Evolutionary conservation across 2,888 invertebrate genomes (phyloP), one percentile per base, ranked within the genome.

Genomic region (Aleiodes testaceus): DNA sequence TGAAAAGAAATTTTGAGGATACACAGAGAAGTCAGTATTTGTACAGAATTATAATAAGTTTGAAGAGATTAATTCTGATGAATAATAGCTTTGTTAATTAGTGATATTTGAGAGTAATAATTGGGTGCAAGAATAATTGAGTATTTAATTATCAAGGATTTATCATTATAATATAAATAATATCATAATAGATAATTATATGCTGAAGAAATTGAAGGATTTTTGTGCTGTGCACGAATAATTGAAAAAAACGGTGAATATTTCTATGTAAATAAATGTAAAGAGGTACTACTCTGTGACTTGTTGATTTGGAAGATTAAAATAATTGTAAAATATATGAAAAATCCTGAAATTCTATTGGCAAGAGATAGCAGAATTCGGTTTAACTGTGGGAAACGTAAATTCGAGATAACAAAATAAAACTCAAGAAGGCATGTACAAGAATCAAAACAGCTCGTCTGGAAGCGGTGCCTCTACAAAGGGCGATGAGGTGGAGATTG

Each of bases 401-500:
- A 47, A 16, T 26, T 47, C 22, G 22, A 64, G 36, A 49, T 44
- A 18, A 18, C 16, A 36, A 44, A 22, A 50, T 52, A 47, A 61
- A 50, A 66, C 22, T n/a, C 3, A 22, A 59, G 42, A 47, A 70
- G 75, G 77, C 65, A 85, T 85, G 85, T 84, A 83, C 78, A 83
- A 82, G 76, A 82, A 85, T 70, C 77, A 75, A 55, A 80, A 78
- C 59, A 79, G 75, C 64, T 80, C 78, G 69, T 74, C 81, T 59
- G 79, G 79, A 67, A 82, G 80, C 72, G 80, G 79, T 42, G 76
- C 80, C 63, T 82, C 84, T 73, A 79, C 84, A 26, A 84, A 84
- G 76, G 84, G 84, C 76, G 85, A 85, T 78, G 89, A 89, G 80
- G 85, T 89, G 72, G 89, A 89, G 79, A 80, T 89, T 75, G 88